These are phyloP conservation scores for Psilanteris sp. DNA, from an alignment of 1,140 invertebrate species.

Conservation along the genomic window DNA sequence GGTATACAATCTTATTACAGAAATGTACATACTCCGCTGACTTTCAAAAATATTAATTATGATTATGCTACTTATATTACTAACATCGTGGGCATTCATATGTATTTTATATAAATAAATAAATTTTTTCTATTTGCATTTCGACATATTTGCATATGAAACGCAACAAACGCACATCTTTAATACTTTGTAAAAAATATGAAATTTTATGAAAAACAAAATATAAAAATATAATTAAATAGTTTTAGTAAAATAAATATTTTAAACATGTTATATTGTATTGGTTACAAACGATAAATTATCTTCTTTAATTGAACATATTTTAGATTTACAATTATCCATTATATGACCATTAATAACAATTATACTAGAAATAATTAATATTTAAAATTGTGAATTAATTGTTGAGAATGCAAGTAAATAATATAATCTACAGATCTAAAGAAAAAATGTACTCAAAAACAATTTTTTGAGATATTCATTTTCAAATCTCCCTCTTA, in stretches of 20 bases:
- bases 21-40: conserved; percentile 70
- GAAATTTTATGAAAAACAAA: neutral
- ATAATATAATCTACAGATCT: too few relatives aligned
- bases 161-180: conserved; percentile 36
- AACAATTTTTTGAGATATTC: too few relatives aligned
- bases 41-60: conserved; percentile 71
- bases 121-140: conserved; percentile 65
- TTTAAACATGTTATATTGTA: neutral
- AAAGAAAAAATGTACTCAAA: too few relatives aligned
- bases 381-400: too few relatives aligned
- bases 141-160: conserved; percentile 1
- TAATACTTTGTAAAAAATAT: conserved; percentile 46
- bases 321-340: too few relatives aligned
- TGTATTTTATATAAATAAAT: conserved; percentile 69
- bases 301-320: too few relatives aligned
- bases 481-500: too few relatives aligned
- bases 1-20: conserved; percentile 69
- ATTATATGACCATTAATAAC: too few relatives aligned
- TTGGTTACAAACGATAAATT: too few relatives aligned
- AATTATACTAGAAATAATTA: too few relatives aligned
- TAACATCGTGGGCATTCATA: conserved; percentile 63
- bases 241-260: neutral
- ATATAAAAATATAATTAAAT: neutral
- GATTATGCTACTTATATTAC: conserved; percentile 65
- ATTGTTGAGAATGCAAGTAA: too few relatives aligned